phyloP scores from a whole-genome alignment of 2,888 invertebrate genomes.

The Ommatoiulus sabulosus region DNA sequence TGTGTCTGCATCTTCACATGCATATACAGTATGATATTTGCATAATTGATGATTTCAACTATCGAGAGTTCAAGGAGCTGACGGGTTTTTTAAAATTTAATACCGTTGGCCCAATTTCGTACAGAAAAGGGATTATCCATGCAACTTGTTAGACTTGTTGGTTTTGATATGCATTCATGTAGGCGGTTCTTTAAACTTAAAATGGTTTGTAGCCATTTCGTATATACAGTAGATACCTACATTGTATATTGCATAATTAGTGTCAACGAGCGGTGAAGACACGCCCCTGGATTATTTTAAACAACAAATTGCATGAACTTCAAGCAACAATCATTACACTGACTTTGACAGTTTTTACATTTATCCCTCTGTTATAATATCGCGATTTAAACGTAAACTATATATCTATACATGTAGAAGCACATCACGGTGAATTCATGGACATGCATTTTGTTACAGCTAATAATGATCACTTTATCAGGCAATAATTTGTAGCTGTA shows the following conservation, averaged over 20 bases:
- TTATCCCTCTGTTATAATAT: neutral
- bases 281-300: neutral
- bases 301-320: neutral
- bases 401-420: neutral
- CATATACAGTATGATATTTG: no score
- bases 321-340: neutral
- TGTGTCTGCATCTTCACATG: no score
- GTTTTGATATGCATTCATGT: neutral
- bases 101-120: neutral
- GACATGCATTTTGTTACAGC: no score
- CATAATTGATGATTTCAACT: neutral
- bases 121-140: neutral
- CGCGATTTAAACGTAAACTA: neutral
- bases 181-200: neutral
- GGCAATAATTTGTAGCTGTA: no score
- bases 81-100: neutral
- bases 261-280: neutral
- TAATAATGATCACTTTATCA: no score
- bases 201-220: neutral
- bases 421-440: neutral
- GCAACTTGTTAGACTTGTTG: constrained; percentile 1
- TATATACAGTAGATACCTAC: no score
- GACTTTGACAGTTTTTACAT: neutral
- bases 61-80: neutral
- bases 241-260: neutral